These are phyloP conservation scores for Drosophila mayri DNA, from an alignment of 1,140 invertebrate genomes.

Conservation along the genomic window DNA sequence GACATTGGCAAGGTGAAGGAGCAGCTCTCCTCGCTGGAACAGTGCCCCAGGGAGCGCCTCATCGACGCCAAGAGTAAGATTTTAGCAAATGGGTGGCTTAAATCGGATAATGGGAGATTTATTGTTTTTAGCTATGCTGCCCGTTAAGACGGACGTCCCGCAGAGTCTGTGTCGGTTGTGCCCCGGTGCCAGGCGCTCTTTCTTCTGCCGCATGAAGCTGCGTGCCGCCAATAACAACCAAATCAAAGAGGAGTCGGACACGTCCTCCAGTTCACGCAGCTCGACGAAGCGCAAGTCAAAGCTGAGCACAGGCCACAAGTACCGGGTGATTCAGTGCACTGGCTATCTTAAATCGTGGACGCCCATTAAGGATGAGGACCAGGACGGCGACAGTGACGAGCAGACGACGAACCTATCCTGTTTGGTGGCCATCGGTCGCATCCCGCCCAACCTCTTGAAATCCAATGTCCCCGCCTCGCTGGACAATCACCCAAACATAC, in stretches of 20 bases:
- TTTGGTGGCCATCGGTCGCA: constrained; percentile 92
- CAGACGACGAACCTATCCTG: constrained; percentile 93
- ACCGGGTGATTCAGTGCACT: constrained; percentile 93
- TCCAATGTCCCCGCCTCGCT: constrained; percentile 81
- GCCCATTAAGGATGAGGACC: constrained; percentile 90
- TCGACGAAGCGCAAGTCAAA: constrained; percentile 89
- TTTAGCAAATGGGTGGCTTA: neutral
- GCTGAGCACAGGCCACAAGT: constrained; percentile 89
- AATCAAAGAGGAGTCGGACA: constrained; percentile 91
- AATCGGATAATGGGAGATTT: too few relatives aligned
- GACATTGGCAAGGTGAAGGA: constrained; percentile 98
- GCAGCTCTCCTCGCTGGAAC: constrained; percentile 95
- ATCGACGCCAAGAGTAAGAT: constrained; percentile 96
- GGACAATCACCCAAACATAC: constrained; percentile 84
- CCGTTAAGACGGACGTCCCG: constrained; percentile 94
- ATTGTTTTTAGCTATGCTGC: constrained; percentile 91
- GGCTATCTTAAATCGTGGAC: constrained; percentile 97
- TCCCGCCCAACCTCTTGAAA: constrained; percentile 87
- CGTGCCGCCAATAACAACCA: constrained; percentile 86
- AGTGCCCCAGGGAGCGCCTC: constrained; percentile 94
- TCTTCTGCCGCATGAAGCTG: constrained; percentile 97
- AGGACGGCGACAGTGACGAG: constrained; percentile 88
- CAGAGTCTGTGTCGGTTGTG: constrained; percentile 91
- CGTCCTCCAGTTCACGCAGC: constrained; percentile 88
- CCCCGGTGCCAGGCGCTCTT: constrained; percentile 95